A percentile compares a stretch with the other conserved stretches of the same genome.
Evolutionary conservation across 2,888 invertebrate species (phyloP).

Genomic region (Ligdia adustata): DNA sequence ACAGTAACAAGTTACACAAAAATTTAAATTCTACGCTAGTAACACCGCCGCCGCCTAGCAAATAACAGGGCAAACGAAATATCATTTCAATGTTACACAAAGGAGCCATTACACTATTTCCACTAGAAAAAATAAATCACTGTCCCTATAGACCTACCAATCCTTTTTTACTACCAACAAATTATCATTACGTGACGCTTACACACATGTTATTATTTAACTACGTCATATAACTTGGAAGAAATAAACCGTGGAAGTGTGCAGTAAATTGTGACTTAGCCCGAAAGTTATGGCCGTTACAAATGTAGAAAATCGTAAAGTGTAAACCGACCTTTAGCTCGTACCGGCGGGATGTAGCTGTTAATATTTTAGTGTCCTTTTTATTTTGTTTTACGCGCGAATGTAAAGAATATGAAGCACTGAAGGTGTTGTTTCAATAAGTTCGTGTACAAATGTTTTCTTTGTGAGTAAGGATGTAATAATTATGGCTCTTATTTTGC

Average conservation of each 20-base stretch:
- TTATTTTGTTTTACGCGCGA: conserved; percentile 40
- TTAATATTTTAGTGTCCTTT: conserved; percentile 43
- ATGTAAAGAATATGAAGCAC: conserved; percentile 29
- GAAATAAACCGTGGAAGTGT: conserved; percentile 23
- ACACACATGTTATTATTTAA: conserved; percentile 23
- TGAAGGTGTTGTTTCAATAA: conserved; percentile 9
- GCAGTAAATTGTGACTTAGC: conserved; percentile 21
- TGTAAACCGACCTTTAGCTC: conserved; percentile 21
- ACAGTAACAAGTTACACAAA: no score
- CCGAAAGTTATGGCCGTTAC: conserved; percentile 19
- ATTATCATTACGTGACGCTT: conserved; percentile 25
- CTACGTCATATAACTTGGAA: conserved; percentile 21
- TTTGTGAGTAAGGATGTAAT: no score
- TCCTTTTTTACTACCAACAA: conserved; percentile 18
- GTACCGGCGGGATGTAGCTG: conserved; percentile 22
- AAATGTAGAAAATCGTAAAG: conserved; percentile 29
- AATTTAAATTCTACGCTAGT: no score
- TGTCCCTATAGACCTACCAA: conserved; percentile 7
- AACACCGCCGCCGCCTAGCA: no score
- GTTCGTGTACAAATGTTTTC: conserved; percentile 12
- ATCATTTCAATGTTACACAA: conserved; percentile 9
- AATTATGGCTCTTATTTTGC: no score
- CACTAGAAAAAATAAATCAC: conserved; percentile 21
- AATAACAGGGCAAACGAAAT: not conserved
- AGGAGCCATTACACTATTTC: conserved; percentile 2